Evolutionary conservation across 2,888 invertebrate species (phyloP), one percentile per base, ranked within the genome.

Genomic region (Torymus aiolomorphi): DNA sequence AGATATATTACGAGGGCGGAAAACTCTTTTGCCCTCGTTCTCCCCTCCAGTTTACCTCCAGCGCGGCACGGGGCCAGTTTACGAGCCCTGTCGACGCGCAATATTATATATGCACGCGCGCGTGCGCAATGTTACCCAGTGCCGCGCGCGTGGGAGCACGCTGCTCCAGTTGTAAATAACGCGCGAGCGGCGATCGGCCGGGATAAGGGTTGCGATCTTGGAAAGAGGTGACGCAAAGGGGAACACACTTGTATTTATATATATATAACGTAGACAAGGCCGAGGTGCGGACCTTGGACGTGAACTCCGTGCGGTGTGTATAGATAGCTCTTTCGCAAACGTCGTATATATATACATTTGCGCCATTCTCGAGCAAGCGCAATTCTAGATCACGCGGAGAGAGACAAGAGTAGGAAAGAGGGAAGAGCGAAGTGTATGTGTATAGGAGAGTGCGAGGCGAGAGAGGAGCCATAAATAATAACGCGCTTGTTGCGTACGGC

Each of bases 121-220:
- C 62, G 52, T 51, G 18, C 49, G 24, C 24, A 14, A 57, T 56
- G 82, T 70, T 66, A 72, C 66, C 20, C 42, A 31, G 56, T 56
- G 54, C 49, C 2, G 78, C 80, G 84, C 42, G 42, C 42, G 42
- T 42, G 42, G 8, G 42, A 0, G 82, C 82, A 81, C 84, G 85
- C 84, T 87, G 88, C 88, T 89, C 88, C 82, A 88, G 88, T 89
- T 89, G 88, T 88, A 88, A 89, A 88, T 89, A 89, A 88, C 84
- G 16, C 42, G 42, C 42, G 42, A 1, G 42, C 8, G 8, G 42
- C 42, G 42, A 42, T 42, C 8, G 42, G 42, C 5, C 65, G 52
- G 51, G 62, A 65, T 83, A 77, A 84, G 85, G 87, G 87, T 86
- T 87, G 86, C 83, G 85, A 86, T 86, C 86, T 86, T 83, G 71